Base-by-base conservation (phyloP, 2,888 invertebrate species). In the Auanema sp. region DNA sequence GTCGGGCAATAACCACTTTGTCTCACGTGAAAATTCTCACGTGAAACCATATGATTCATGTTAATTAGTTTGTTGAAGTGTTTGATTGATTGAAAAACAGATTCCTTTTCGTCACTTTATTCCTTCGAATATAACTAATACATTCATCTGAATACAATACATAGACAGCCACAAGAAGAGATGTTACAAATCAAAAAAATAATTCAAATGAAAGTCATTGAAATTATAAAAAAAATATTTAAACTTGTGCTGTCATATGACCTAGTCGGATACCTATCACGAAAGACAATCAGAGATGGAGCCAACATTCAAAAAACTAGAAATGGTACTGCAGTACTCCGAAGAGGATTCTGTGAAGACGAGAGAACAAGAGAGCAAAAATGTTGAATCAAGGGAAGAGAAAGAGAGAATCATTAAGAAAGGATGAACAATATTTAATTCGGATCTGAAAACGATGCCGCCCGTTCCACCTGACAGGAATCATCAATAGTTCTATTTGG, bases 391-490 rank as follows among this genome's bases (percentile, higher is more conserved):
- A 43, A 24, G 52, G 40, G 23, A 21, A 47, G 47, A 49, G 23
- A 18, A 12, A 14, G 12, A n/a, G 50, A 24, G 50, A 1, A 24
- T 18, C 58, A 59, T 11, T 33, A 21, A 10, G 59, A 40, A 18
- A 47, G 25, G 3, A 57, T 16, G 42, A 23, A 33, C 3, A 33
- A 33, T 33, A 33, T 33, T 33, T 33, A 5, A 47, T 47, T 47
- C 44, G 10, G 60, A 51, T 50, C 23, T 54, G 53, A 21, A 50
- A 60, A 60, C 54, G 51, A 11, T 24, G 60, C 33, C 60, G 60
- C 55, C 51, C 55, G 53, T 25, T 60, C 60, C 60, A 55, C 60
- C 60, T 44, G 54, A 54, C 54, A 47, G 60, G 54, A 43, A 47
- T 21, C 16, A 10, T 18, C 47, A 21, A 47, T 21, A 47, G 16